Percentiles rank a stretch among this genome's conserved stretches.
Evolutionary conservation across 2,113 vertebrate genomes (phyloP).

Genomic region (Anser brachyrhynchus): DNA sequence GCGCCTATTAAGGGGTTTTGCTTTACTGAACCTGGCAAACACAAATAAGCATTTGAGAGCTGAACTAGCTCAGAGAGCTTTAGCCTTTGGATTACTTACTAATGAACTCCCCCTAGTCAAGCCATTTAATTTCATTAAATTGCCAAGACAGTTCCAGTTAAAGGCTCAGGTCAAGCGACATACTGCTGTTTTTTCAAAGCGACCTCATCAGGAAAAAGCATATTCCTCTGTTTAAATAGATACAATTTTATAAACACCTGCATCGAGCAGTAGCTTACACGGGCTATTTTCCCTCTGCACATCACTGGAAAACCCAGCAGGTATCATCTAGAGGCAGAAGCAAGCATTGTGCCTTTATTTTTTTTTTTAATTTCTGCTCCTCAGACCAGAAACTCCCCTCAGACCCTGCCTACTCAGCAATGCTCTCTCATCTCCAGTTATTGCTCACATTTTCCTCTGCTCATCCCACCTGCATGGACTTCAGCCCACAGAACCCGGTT

Average conservation of each 20-base stretch:
- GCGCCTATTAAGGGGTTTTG: slow-evolving; percentile 24
- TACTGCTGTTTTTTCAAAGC: background rate
- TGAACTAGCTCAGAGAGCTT: slow-evolving; percentile 36
- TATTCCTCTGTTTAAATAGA: slow-evolving; percentile 21
- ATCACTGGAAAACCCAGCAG: background rate
- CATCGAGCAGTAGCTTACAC: background rate
- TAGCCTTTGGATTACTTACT: slow-evolving; percentile 61
- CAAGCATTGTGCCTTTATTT: background rate
- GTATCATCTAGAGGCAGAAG: background rate
- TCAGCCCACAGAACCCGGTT: background rate
- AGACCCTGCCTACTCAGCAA: background rate
- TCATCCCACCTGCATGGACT: background rate
- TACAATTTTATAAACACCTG: slow-evolving; percentile 2
- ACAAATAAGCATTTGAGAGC: slow-evolving; percentile 13
- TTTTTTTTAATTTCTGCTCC: slow-evolving; percentile 3
- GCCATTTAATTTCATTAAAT: slow-evolving; percentile 61
- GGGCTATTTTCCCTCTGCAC: background rate
- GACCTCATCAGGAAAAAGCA: background rate
- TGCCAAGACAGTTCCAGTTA: slow-evolving; percentile 48
- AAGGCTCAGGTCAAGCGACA: slow-evolving; percentile 32
- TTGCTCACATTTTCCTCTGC: background rate
- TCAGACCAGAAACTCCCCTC: background rate
- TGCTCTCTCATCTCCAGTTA: background rate
- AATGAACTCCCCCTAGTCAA: slow-evolving; percentile 52
- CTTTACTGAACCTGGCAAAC: slow-evolving; percentile 56